These are phyloP conservation scores for Leptopterna dolabrata DNA, from an alignment of 2,888 invertebrate genomes.

Conservation along the genomic window DNA sequence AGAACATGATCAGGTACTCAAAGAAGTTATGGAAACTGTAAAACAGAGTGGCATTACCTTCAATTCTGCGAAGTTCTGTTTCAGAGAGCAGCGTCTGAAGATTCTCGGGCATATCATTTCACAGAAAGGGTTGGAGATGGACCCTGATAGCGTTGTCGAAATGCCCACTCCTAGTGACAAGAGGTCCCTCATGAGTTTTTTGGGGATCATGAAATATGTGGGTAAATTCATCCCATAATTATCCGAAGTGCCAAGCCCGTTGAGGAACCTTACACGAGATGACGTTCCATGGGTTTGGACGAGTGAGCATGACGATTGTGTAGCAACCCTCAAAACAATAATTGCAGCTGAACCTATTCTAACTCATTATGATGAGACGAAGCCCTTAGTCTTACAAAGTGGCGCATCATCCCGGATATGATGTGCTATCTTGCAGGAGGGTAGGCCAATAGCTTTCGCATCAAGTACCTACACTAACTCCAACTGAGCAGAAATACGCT, in stretches of 20 bases:
- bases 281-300: not conserved
- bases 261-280: not conserved
- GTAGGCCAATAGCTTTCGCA: not conserved
- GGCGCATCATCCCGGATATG: not conserved
- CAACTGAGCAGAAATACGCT: not conserved
- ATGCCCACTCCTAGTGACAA: constrained; percentile 18
- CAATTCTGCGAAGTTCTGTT: no score
- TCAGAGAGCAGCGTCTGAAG: no score
- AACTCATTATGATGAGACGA: not conserved
- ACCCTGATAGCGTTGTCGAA: constrained; percentile 24
- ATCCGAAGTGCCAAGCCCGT: not conserved
- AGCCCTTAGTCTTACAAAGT: not conserved
- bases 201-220: constrained; percentile 15
- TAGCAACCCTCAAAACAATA: not conserved
- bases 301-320: not conserved
- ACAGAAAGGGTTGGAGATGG: constrained; percentile 11
- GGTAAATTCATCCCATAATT: not conserved
- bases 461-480: no score
- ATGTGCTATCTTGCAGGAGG: not conserved
- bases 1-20: constrained; percentile 32
- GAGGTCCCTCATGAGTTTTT: constrained; percentile 12
- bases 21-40: constrained; percentile 33
- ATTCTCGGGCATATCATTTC: no score
- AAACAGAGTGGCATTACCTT: no score
- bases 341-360: not conserved